Conservation (phyloP, 2,113 vertebrate genomes). For the Nesogale talazaci region DNA sequence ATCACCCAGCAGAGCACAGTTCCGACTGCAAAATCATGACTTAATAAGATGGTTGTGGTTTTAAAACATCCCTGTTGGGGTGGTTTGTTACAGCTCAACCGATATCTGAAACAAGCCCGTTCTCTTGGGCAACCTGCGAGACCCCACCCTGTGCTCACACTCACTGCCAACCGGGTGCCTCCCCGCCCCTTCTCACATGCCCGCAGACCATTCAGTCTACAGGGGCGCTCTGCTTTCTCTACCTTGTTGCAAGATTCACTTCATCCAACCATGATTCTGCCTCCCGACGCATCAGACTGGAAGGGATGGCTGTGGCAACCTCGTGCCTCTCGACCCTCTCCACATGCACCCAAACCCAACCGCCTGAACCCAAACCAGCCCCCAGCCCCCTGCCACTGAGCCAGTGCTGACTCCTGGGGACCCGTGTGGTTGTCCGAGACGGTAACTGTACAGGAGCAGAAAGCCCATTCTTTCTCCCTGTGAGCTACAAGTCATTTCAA, state of each 20-base stretch:
- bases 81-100: not conserved
- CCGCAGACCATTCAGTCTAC: too few species aligned
- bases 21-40: not conserved
- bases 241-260: not conserved
- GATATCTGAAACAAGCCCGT: too few species aligned
- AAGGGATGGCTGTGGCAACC: too few species aligned
- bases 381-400: too few species aligned
- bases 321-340: too few species aligned
- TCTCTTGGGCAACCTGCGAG: not conserved
- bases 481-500: too few species aligned
- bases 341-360: not conserved
- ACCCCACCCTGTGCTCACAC: not conserved
- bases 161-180: not conserved
- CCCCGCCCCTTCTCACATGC: rapidly evolving
- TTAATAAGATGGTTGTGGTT: not conserved
- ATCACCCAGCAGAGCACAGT: not conserved
- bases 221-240: not conserved
- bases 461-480: too few species aligned
- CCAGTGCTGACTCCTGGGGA: too few species aligned
- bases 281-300: not conserved
- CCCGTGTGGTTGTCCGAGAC: too few species aligned
- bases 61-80: not conserved
- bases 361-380: too few species aligned
- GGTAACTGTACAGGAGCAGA: too few species aligned
- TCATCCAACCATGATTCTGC: not conserved